Conservation (phyloP, 2,113 vertebrate species). For the Pagrus major region DNA sequence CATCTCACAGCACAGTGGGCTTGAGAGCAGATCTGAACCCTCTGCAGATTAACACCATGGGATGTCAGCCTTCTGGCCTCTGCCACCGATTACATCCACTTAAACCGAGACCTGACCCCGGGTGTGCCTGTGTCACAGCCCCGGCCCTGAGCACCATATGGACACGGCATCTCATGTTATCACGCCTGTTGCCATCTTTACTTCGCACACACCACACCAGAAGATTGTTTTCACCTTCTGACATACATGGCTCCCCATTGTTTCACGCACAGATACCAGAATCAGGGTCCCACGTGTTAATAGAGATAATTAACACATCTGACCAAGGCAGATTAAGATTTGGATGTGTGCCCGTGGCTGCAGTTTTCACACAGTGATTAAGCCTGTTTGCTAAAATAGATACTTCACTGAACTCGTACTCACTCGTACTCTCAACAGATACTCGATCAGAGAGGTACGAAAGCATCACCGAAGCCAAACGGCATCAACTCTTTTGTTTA, state of each 20-base stretch:
- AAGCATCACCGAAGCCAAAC: not conserved
- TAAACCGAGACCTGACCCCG: constrained; percentile 59
- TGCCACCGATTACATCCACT: constrained; percentile 60
- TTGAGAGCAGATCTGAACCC: constrained; percentile 61
- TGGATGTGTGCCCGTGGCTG: not conserved
- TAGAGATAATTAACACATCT: constrained; percentile 27
- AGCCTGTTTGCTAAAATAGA: constrained; percentile 6
- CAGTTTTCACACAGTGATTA: not conserved
- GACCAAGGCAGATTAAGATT: not conserved
- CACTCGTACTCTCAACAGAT: constrained; percentile 1
- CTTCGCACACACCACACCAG: constrained; percentile 11
- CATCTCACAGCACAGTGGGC: constrained; percentile 10
- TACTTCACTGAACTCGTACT: not conserved
- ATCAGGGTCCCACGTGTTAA: constrained; percentile 8
- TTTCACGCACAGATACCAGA: constrained; percentile 18
- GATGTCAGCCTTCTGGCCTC: constrained; percentile 64
- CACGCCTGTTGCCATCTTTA: constrained; percentile 22
- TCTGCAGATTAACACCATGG: constrained; percentile 72
- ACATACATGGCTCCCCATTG: constrained; percentile 17
- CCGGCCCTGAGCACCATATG: constrained; percentile 46
- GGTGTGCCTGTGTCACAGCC: constrained; percentile 49
- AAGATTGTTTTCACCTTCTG: constrained; percentile 47
- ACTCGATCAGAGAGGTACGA: not conserved
- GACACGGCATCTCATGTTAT: constrained; percentile 45
- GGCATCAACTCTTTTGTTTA: constrained; percentile 6